Conservation (phyloP, 2,888 invertebrate species). For the Scaeva pyrastri region DNA sequence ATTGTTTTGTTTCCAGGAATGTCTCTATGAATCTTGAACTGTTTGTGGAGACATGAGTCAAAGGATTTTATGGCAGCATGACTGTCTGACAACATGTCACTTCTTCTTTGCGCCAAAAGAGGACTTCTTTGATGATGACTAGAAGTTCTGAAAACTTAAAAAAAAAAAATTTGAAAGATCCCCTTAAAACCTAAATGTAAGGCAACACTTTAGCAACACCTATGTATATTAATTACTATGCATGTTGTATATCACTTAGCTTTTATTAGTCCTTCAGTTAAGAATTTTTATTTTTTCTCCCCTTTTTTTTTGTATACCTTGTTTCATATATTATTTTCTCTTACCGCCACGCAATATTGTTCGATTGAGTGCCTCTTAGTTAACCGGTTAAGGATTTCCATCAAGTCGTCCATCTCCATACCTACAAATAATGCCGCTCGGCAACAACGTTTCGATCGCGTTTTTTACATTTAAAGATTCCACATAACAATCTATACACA, state of each 20-base stretch:
- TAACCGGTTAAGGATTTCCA: slow-evolving; percentile 55
- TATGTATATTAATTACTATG: background rate
- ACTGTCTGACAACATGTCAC: too few species aligned
- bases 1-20: too few species aligned
- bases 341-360: slow-evolving; percentile 39
- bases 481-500: slow-evolving; percentile 6
- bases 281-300: background rate
- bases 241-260: background rate
- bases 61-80: too few species aligned
- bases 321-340: background rate
- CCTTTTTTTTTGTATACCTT: background rate
- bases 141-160: too few species aligned
- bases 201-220: background rate
- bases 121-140: too few species aligned
- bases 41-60: too few species aligned
- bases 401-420: background rate
- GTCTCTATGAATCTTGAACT: too few species aligned
- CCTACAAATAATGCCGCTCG: slow-evolving; percentile 63
- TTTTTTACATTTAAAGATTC: slow-evolving; percentile 65
- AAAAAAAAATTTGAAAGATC: too few species aligned
- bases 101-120: too few species aligned
- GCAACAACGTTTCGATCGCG: slow-evolving; percentile 64
- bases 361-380: slow-evolving; percentile 39
- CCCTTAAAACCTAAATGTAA: too few species aligned
- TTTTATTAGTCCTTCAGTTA: slow-evolving; percentile 4